Conservation (phyloP, 2,797 vertebrate genomes). For the Gorsachius magnificus region DNA sequence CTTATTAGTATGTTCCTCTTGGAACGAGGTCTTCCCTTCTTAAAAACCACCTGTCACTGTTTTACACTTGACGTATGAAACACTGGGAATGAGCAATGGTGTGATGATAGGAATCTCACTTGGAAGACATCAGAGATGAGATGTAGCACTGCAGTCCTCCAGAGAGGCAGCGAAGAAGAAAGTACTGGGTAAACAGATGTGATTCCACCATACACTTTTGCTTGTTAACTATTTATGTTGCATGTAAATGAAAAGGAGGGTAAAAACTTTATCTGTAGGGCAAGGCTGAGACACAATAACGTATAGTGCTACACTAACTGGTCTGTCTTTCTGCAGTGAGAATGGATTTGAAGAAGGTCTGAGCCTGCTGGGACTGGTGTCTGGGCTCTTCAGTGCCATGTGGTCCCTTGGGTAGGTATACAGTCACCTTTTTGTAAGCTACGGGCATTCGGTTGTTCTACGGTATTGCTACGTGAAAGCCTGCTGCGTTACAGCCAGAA, state of each 20-base stretch:
- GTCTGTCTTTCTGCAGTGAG: slow-evolving; percentile 78
- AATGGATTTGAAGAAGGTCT: slow-evolving; percentile 90
- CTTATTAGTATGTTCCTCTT: neutral
- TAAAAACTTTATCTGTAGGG: neutral
- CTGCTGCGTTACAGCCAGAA: neutral
- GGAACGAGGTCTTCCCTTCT: neutral
- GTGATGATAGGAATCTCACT: neutral
- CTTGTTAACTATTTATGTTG: neutral
- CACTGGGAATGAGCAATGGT: accelerated
- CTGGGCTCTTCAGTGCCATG: slow-evolving; percentile 87
- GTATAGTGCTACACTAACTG: neutral
- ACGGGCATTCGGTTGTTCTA: neutral
- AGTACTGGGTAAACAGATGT: neutral
- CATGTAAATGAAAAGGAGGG: neutral
- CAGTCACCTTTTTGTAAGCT: neutral
- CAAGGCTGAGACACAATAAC: neutral
- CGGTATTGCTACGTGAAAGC: neutral
- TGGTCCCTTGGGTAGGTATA: slow-evolving; percentile 89
- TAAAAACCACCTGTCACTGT: neutral
- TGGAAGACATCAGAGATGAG: neutral
- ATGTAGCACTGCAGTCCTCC: neutral
- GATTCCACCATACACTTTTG: neutral
- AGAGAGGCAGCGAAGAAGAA: neutral
- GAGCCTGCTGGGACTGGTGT: slow-evolving; percentile 91
- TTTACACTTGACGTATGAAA: neutral